These are phyloP conservation scores for Agrypnia vestita DNA, from an alignment of 1,140 invertebrate species.

Conservation along the genomic window DNA sequence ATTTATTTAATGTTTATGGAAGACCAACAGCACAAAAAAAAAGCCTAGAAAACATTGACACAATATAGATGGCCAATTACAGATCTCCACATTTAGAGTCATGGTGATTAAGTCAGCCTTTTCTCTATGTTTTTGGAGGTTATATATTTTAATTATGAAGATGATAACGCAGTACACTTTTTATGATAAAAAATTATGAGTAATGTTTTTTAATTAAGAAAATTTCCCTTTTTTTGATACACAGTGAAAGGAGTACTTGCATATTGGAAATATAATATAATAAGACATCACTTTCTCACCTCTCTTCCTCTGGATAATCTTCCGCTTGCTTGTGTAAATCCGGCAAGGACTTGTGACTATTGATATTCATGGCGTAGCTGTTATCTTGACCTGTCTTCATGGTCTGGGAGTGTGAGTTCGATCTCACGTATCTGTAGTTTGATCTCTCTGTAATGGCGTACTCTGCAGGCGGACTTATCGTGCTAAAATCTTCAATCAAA, in stretches of 20 bases:
- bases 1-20: too few species aligned
- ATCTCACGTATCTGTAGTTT: conserved; percentile 66
- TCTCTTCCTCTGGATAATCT: conserved; percentile 65
- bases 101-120: too few species aligned
- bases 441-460: conserved; percentile 71
- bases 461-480: conserved; percentile 79
- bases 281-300: conserved; percentile 10
- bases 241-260: conserved; percentile 3
- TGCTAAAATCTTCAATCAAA: conserved; percentile 70
- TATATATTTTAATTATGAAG: too few species aligned
- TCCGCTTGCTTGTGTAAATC: conserved; percentile 82
- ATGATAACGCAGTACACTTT: too few species aligned
- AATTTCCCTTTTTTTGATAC: too few species aligned
- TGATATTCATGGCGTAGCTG: conserved; percentile 73
- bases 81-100: too few species aligned
- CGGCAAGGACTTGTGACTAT: conserved; percentile 88
- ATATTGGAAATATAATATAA: conserved; percentile 7
- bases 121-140: too few species aligned
- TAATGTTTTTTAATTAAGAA: too few species aligned
- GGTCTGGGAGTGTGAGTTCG: conserved; percentile 80
- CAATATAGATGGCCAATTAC: too few species aligned
- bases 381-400: conserved; percentile 68
- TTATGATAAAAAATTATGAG: too few species aligned
- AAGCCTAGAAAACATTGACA: too few species aligned
- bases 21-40: too few species aligned